Evolutionary conservation across 2,113 vertebrate species (phyloP).

Genomic region (Cryptomyrus ogoouensis): DNA sequence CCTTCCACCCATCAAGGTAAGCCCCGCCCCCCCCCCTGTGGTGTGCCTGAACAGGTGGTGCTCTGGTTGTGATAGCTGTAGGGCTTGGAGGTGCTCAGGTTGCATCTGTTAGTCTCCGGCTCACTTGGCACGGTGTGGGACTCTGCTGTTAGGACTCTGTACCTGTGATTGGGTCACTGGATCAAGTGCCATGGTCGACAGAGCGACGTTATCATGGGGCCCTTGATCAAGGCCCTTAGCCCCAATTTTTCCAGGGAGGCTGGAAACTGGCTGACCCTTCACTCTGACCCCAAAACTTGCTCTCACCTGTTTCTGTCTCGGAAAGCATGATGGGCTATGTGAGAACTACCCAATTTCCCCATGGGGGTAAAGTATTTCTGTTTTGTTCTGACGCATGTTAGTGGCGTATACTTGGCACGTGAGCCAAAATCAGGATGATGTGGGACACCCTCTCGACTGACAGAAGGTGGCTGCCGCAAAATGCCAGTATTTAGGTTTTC

Average conservation of each 20-base stretch:
- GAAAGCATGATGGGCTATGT: background rate
- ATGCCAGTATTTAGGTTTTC: background rate
- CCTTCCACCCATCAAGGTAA: slow-evolving; percentile 84
- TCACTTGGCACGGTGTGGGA: background rate
- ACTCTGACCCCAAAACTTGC: background rate
- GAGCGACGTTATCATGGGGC: background rate
- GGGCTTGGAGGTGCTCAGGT: background rate
- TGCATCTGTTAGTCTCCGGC: background rate
- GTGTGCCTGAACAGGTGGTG: background rate
- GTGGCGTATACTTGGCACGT: background rate
- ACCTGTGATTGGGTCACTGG: background rate
- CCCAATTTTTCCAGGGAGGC: background rate
- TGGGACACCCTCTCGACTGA: background rate
- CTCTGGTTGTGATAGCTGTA: background rate
- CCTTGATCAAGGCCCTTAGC: background rate
- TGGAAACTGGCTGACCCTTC: background rate
- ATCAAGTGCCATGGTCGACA: background rate
- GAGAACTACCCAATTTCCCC: background rate
- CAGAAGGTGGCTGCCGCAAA: background rate
- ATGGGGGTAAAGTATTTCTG: background rate
- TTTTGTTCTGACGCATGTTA: background rate
- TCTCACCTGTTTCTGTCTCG: background rate
- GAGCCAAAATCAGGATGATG: background rate
- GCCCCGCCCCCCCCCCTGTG: slow-evolving; percentile 40
- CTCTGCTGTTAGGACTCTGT: background rate